Base-by-base conservation (phyloP, 2,888 invertebrate species). In the Rhopalosiphum nymphaeae region DNA sequence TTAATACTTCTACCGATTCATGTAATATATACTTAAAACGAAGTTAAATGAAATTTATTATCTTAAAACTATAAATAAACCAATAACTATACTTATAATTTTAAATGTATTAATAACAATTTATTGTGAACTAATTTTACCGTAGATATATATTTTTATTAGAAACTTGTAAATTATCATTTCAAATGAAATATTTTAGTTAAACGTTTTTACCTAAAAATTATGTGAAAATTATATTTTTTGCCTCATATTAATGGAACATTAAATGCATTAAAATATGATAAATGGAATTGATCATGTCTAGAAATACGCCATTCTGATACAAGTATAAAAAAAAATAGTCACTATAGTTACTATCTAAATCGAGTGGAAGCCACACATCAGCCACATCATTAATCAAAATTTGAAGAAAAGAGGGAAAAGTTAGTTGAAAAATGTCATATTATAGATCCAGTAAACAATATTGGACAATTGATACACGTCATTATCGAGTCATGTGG, bases 261-360 rank as follows among this genome's bases (percentile, higher is more conserved):
- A 36, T 92, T 25, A 9, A 36, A 87, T 49, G 49, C 21, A n/a
- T 44, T 57, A 56, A 85, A 91, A 85, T 9, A 57, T 57, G 91
- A 91, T 91, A 91, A 91, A 91, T 85, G 57, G 11, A 91, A 91
- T 91, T 85, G 84, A 91, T 85, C 56, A 44, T 44, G 56, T 57
- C 4, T 92, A 61, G 26, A 49, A 87, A 87, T 61, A 57, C 57
- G 86, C 61, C 57, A 86, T 86, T 26, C 49, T 36, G 36, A 87
- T 46, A 87, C 26, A 26, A 87, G 29, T 91, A 85, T 53, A 88
- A 42, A 53, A n/a, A 85, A 57, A 86, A 92, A 61, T 36, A 61
- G 61, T 87, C 61, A 87, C 86, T 16, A 10, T 86, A 61, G n/a
- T 25, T 16, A 36, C 61, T 61, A 61, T 92, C 61, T 92, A 86